Evolutionary conservation across 2,888 invertebrate genomes (phyloP), one percentile per base, ranked within the genome.

Genomic region (Cheilosia vernalis): DNA sequence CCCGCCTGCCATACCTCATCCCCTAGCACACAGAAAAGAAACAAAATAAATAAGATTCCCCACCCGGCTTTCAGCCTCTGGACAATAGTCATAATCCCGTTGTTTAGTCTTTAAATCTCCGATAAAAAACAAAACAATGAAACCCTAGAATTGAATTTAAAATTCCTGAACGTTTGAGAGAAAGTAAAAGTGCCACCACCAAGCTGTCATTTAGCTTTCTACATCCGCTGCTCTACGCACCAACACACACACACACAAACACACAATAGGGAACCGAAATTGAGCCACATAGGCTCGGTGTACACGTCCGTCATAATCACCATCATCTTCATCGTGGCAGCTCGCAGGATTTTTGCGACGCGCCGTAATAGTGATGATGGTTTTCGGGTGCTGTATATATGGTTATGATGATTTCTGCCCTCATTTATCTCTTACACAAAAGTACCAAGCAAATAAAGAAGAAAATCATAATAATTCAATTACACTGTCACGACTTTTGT

Each of bases 391-490:
- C 81, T 72, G 24, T 24, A 27, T 5, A 6, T 42, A 24, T 81
- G 81, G 76, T 44, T 72, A 64, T 70, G 80, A 70, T 74, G 83
- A 83, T 77, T 77, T 72, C 74, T 85, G 85, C 81, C 85, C 85
- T 76, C 85, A 85, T 85, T 85, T 51, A 84, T 84, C 80, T 84
- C 78, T 61, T 63, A 77, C 61, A 51, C 64, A 58, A 58, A 76
- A 64, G 37, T 60, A 69, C 76, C 55, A 56, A 69, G 60, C 61
- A 63, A 70, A 80, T 76, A 64, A 74, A 60, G 74, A 21, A 55
- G 81, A 85, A 85, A 85, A 85, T 80, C 81, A 77, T 72, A 85
- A 85, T 85, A 85, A 85, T 85, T 85, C 85, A 85, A 85, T 85
- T 85, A 85, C 72, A 77, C 61, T 85, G 85, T 85, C 85, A 85